Evolutionary conservation across 2,797 vertebrate species (phyloP).

Genomic region (Oreortyx pictus): DNA sequence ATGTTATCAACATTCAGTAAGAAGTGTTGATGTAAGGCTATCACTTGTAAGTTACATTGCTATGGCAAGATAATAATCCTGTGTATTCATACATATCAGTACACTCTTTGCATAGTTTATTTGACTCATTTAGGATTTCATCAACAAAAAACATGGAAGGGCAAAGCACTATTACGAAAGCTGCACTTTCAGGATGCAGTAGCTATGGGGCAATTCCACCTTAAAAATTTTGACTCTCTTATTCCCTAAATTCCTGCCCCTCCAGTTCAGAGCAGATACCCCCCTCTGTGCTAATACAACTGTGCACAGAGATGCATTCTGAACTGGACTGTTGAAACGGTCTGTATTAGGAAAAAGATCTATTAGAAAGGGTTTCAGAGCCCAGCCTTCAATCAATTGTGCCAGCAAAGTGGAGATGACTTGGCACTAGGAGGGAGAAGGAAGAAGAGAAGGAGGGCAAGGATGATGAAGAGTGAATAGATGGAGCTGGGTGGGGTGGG

Average conservation of each 20-base stretch:
- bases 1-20: not conserved
- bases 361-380: not conserved
- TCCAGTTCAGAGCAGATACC: not conserved
- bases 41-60: not conserved
- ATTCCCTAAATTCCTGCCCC: not conserved
- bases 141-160: not conserved
- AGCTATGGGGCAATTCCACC: not conserved
- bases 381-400: accelerated
- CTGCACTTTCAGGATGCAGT: not conserved
- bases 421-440: not conserved
- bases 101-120: not conserved
- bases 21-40: not conserved
- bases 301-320: accelerated
- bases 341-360: not conserved
- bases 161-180: not conserved
- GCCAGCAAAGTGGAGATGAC: not conserved
- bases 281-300: not conserved
- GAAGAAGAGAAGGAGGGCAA: not conserved
- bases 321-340: not conserved
- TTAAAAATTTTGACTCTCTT: not conserved
- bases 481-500: not conserved
- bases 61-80: not conserved
- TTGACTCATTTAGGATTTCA: not conserved
- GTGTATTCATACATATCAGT: constrained; percentile 28
- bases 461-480: not conserved